Base-by-base conservation (phyloP, 2,888 invertebrate species). In the Tipula vernalis region DNA sequence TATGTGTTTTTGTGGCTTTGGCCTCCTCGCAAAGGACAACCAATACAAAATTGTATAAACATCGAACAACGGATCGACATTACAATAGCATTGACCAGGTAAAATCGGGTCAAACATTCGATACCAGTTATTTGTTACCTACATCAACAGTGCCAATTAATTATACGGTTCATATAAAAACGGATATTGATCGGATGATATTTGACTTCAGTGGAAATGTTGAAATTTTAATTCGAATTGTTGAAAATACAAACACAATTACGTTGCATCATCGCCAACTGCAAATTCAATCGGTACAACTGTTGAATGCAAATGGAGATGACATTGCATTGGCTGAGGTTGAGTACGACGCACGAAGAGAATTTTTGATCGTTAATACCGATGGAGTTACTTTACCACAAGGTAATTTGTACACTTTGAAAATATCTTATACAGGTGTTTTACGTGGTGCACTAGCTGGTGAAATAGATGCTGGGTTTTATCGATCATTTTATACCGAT, bases 381-480 rank as follows among this genome's bases (percentile, higher is more conserved):
- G 18, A 44, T 3, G 41, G 83, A 4, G 86, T 84, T 15, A 36
- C 41, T 10, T 86, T 44, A 10, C 0, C 28, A 10, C 28, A 71
- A 18, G 10, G 10, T 71, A 12, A 13, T 12, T 28, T 28, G 13
- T 71, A 71, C 28, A 71, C 71, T 10, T 71, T 71, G 28, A 12
- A 10, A 28, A 93, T 95, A 87, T 89, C 90, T 0, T 95, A 93
- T 88, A 89, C 89, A 0, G 94, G 93, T 0, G 90, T 90, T 5
- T 93, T 94, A 39, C 93, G 93, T 71, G 92, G 92, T 36, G 41
- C 13, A 84, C 5, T 39, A n/a, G 84, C 36, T 0, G 36, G 36
- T 10, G 84, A 84, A 36, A 93, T 94, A 87, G 92, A 94, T 91
- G 93, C 93, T 86, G 95, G 95, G 36, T 92, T 95, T 51, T 94